A percentile compares a stretch with the other conserved stretches of the same genome.
These are phyloP conservation scores for Battus philenor DNA, from an alignment of 1,140 invertebrate genomes.

Conservation along the genomic window DNA sequence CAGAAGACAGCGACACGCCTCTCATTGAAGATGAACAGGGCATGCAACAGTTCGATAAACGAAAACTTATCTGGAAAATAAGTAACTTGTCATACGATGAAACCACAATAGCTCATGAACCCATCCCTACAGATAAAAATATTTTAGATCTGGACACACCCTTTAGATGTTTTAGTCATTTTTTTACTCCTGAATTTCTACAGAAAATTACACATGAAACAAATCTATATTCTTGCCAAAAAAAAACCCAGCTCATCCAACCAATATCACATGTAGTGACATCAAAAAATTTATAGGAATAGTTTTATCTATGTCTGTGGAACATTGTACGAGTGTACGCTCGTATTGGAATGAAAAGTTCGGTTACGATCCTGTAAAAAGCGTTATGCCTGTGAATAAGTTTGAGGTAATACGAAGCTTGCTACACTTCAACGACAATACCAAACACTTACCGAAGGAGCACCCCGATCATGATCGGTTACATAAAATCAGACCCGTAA, in stretches of 20 bases:
- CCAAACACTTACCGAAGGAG: slow-evolving; percentile 24
- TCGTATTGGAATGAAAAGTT: slow-evolving; percentile 30
- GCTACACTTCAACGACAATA: slow-evolving; percentile 42
- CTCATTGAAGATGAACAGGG: no score
- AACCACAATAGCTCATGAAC: no score
- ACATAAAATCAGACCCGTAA: slow-evolving; percentile 48
- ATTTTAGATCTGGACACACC: no score
- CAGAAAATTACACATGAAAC: no score
- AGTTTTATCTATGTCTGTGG: slow-evolving; percentile 27
- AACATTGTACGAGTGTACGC: slow-evolving; percentile 26
- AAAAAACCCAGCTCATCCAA: slow-evolving; percentile 6
- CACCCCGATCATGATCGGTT: slow-evolving; percentile 46
- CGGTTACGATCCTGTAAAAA: slow-evolving; percentile 37
- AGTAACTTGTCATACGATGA: no score
- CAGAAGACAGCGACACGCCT: no score
- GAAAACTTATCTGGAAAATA: no score
- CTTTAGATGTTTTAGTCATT: no score
- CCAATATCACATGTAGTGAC: slow-evolving; percentile 24
- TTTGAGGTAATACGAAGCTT: slow-evolving; percentile 42
- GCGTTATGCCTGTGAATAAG: slow-evolving; percentile 42
- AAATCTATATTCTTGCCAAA: not conserved
- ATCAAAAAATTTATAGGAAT: slow-evolving; percentile 32
- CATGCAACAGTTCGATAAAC: no score
- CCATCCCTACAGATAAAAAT: no score
- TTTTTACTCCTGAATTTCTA: no score